Conservation (phyloP, 2,797 vertebrate genomes). For the Sarcophilus harrisii region DNA sequence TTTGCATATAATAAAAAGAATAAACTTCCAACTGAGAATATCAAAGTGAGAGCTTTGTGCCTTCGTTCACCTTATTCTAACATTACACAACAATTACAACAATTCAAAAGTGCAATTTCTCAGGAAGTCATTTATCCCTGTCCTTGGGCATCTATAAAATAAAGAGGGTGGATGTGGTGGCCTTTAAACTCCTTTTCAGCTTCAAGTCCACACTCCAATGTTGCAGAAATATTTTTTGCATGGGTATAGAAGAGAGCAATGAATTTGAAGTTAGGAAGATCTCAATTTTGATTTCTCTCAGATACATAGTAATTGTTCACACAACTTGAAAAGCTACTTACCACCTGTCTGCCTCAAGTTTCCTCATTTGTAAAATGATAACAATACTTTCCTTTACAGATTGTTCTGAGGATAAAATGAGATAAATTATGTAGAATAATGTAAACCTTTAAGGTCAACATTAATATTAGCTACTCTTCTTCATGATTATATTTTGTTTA, state of each 20-base stretch:
- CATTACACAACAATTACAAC: neutral
- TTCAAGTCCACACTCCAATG: neutral
- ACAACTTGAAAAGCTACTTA: neutral
- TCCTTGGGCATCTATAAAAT: neutral
- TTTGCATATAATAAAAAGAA: neutral
- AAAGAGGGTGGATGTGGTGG: neutral
- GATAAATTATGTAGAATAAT: neutral
- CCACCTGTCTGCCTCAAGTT: neutral
- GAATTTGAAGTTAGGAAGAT: neutral
- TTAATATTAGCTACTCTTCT: neutral
- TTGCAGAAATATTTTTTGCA: neutral
- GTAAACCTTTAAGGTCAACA: neutral
- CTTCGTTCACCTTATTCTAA: neutral
- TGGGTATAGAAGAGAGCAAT: neutral
- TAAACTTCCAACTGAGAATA: neutral
- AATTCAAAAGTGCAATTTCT: neutral
- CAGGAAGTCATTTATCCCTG: neutral
- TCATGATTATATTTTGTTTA: neutral
- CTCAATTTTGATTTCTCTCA: neutral
- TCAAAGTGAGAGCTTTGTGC: neutral
- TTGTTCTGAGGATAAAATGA: neutral
- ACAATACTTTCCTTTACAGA: neutral
- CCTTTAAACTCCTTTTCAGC: neutral
- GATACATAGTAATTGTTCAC: neutral
- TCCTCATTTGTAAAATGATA: neutral